These are phyloP conservation scores for Clarias macrocephalus DNA, from an alignment of 2,113 vertebrate genomes.

Conservation along the genomic window DNA sequence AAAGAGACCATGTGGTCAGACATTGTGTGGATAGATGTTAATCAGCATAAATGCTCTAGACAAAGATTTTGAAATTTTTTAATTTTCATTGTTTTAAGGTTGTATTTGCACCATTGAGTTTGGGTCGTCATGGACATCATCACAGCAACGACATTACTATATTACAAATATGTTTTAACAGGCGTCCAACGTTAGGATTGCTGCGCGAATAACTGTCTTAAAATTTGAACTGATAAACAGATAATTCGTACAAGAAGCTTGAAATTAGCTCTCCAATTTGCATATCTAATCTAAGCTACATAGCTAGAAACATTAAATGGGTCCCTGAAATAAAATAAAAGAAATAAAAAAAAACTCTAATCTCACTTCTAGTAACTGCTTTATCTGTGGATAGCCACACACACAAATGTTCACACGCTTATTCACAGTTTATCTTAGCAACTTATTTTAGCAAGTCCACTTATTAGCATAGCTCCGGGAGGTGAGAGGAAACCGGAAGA, in stretches of 20 bases:
- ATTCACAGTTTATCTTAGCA: neutral
- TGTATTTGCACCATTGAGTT: too few relatives aligned
- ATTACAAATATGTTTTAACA: too few relatives aligned
- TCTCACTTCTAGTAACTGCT: neutral
- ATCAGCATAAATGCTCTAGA: too few relatives aligned
- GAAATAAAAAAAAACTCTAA: neutral
- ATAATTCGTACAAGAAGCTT: neutral
- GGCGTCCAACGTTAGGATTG: too few relatives aligned
- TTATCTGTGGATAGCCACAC: neutral
- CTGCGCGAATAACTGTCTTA: too few relatives aligned
- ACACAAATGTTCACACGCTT: neutral
- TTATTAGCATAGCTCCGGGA: neutral
- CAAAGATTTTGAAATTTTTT: too few relatives aligned
- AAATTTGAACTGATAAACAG: neutral
- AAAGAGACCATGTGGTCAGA: too few relatives aligned
- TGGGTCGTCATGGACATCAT: too few relatives aligned
- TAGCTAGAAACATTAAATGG: neutral
- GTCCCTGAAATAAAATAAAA: neutral
- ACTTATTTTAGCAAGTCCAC: neutral
- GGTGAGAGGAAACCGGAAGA: neutral
- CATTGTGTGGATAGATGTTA: too few relatives aligned
- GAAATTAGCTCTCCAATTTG: neutral
- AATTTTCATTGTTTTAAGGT: too few relatives aligned
- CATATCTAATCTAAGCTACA: neutral
- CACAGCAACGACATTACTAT: too few relatives aligned